phyloP scores from a whole-genome alignment of 2,797 vertebrate genomes.

The Zalophus californianus region DNA sequence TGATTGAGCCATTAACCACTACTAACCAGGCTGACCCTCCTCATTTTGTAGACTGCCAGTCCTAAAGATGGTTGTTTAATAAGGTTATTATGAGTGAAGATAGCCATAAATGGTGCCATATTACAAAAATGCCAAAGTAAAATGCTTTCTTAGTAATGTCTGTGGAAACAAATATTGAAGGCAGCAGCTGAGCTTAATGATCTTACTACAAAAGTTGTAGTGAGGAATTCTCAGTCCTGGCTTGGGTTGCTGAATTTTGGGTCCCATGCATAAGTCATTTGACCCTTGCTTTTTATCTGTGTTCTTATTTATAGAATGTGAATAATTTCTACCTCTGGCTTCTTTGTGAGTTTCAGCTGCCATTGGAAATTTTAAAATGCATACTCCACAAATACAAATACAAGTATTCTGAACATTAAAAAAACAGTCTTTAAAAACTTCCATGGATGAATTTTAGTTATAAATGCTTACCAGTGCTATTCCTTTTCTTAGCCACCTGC shows the following conservation, averaged over 20 bases:
- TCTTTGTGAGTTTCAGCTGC: conserved; percentile 54
- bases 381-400: conserved; percentile 18
- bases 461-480: neutral
- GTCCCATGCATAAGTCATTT: conserved; percentile 43
- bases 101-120: conserved; percentile 53
- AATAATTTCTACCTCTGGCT: conserved; percentile 30
- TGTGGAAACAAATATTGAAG: conserved; percentile 55
- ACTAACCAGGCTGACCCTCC: neutral
- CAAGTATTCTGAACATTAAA: conserved; percentile 15
- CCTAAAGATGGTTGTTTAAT: conserved; percentile 16
- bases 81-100: conserved; percentile 59
- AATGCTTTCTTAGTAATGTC: conserved; percentile 53
- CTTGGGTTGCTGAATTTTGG: conserved; percentile 1
- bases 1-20: neutral
- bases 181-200: conserved; percentile 61
- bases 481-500: neutral
- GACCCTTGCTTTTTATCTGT: conserved; percentile 30
- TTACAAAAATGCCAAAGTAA: conserved; percentile 60
- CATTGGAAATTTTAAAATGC: conserved; percentile 51
- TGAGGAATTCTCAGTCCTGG: conserved; percentile 55
- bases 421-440: conserved; percentile 10
- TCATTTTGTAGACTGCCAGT: neutral
- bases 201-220: conserved; percentile 43
- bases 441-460: neutral
- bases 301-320: conserved; percentile 69